Percentiles rank a stretch among this genome's conserved stretches.
phyloP scores from a whole-genome alignment of 2,888 invertebrate species.

The Sinopyrophorus schimmeli region DNA sequence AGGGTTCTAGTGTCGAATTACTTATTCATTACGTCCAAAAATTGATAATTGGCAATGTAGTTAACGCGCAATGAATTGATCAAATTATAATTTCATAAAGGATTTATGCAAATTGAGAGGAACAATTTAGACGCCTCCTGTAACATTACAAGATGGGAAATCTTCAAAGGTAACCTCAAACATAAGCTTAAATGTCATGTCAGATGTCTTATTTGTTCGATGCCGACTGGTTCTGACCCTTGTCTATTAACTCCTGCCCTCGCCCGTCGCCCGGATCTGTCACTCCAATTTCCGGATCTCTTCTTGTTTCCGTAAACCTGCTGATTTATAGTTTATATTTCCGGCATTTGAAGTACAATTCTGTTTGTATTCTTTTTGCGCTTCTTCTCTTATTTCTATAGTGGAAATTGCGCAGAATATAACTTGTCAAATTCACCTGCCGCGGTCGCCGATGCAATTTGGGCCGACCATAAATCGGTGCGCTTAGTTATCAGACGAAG shows the following conservation, averaged over 20 bases:
- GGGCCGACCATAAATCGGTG: constrained; percentile 2
- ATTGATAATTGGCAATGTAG: no score
- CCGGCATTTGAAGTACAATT: constrained; percentile 35
- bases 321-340: constrained; percentile 32
- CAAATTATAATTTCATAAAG: no score
- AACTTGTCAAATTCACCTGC: constrained; percentile 17
- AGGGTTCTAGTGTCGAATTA: no score
- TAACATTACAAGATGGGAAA: constrained; percentile 1
- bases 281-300: constrained; percentile 35
- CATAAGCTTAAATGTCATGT: constrained; percentile 39
- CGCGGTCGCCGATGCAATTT: constrained; percentile 9
- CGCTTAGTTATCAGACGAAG: no score
- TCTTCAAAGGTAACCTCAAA: constrained; percentile 23
- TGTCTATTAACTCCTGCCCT: constrained; percentile 47
- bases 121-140: no score
- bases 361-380: constrained; percentile 33
- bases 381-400: no score
- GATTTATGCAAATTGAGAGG: no score
- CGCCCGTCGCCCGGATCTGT: constrained; percentile 40
- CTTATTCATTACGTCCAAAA: no score
- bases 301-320: constrained; percentile 36
- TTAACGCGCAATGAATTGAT: no score
- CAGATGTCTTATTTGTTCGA: constrained; percentile 46
- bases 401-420: neutral
- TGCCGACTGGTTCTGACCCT: constrained; percentile 44